Percentiles rank a stretch among this genome's conserved stretches.
Evolutionary conservation across 2,113 vertebrate species (phyloP).

Genomic region (Pycnonotus jocosus): DNA sequence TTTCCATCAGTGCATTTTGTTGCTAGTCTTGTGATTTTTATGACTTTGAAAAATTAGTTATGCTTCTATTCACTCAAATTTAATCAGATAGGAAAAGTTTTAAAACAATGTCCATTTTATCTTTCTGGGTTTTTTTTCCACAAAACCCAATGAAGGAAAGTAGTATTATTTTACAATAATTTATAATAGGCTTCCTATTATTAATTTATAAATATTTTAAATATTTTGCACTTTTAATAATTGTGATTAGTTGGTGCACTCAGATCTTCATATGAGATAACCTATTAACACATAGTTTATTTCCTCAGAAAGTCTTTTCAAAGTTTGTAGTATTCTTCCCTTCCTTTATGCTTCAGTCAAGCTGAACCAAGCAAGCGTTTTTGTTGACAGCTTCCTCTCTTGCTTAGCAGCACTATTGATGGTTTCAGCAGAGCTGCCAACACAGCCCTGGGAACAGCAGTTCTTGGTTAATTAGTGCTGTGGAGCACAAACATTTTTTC

Average conservation of each 20-base stretch:
- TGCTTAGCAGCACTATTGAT: slow-evolving; percentile 12
- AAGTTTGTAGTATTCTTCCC: neutral
- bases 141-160: neutral
- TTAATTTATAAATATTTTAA: neutral
- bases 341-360: neutral
- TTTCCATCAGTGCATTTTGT: neutral
- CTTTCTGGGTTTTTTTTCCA: neutral
- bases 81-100: neutral
- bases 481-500: slow-evolving; percentile 46
- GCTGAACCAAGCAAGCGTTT: neutral
- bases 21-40: neutral
- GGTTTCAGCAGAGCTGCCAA: slow-evolving; percentile 40
- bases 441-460: slow-evolving; percentile 6
- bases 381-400: slow-evolving; percentile 1
- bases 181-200: neutral
- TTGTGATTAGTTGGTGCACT: neutral
- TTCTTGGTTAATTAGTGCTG: slow-evolving; percentile 47
- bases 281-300: neutral
- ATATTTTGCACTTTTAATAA: neutral
- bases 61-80: neutral
- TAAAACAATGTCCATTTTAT: neutral
- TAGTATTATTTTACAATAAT: neutral
- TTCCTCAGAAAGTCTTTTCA: neutral
- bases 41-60: neutral
- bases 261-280: neutral